Evolutionary conservation across 2,888 invertebrate genomes (phyloP).

Genomic region (Brachyptera putata): DNA sequence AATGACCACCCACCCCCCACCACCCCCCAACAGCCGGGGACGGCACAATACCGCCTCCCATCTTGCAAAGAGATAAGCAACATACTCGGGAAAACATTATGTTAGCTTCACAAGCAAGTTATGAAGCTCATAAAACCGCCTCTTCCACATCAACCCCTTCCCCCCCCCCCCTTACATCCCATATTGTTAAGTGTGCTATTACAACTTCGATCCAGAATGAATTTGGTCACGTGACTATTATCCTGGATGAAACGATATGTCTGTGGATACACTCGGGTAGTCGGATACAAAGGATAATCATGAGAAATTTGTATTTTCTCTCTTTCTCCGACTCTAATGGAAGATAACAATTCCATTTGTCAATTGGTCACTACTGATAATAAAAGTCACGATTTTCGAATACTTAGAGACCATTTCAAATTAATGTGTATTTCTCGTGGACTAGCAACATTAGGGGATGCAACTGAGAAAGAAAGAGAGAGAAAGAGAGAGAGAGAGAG

Average conservation of each 20-base stretch:
- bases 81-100: conserved; percentile 6
- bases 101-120: conserved; percentile 12
- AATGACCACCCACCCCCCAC: conserved; percentile 11
- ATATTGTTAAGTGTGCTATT: conserved; percentile 16
- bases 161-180: not conserved
- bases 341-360: conserved; percentile 7
- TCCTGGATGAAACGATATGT: not conserved
- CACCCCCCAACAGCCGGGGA: not conserved
- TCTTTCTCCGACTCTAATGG: conserved; percentile 5
- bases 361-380: conserved; percentile 18
- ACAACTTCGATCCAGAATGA: conserved; percentile 13
- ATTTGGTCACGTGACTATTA: conserved; percentile 16
- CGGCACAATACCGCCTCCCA: not conserved
- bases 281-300: conserved; percentile 10
- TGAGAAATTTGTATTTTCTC: conserved; percentile 4
- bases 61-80: conserved; percentile 12
- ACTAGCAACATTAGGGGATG: not conserved
- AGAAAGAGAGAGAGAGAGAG: no score
- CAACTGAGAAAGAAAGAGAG: no score
- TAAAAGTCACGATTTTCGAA: not conserved
- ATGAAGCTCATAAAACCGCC: conserved; percentile 17
- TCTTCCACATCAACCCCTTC: not conserved
- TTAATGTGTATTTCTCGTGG: no score
- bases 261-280: conserved; percentile 1
- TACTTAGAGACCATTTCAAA: no score